A percentile compares a stretch with the other conserved stretches of the same genome.
These are phyloP conservation scores for Serripes groenlandicus DNA, from an alignment of 2,888 invertebrate genomes.

Conservation along the genomic window DNA sequence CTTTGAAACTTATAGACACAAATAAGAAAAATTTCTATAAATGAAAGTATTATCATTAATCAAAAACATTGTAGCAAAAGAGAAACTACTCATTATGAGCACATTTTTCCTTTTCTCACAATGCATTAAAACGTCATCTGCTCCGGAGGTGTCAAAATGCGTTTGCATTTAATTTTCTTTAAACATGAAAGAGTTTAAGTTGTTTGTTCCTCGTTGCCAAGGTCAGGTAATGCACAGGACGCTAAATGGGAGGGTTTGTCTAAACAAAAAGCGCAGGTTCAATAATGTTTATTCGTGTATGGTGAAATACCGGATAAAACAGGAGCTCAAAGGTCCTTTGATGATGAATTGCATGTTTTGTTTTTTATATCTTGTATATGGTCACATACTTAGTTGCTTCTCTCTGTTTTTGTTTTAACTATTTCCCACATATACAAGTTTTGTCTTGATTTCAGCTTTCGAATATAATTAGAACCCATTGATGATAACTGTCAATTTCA, in stretches of 20 bases:
- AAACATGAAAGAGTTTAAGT: background rate
- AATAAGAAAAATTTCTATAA: no score
- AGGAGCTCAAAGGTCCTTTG: slow-evolving; percentile 10
- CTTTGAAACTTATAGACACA: no score
- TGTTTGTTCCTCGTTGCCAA: background rate
- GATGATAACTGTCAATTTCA: no score
- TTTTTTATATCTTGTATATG: no score
- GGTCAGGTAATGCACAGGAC: background rate
- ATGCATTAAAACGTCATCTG: background rate
- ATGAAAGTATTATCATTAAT: no score
- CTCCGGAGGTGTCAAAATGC: background rate
- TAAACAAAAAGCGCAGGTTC: background rate
- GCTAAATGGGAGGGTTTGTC: background rate
- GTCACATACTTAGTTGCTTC: no score
- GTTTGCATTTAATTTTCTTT: background rate
- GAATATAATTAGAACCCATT: no score
- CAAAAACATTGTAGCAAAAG: no score
- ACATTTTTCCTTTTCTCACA: background rate
- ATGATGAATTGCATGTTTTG: slow-evolving; percentile 11
- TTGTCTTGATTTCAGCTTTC: no score
- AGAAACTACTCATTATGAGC: no score
- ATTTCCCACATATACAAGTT: no score
- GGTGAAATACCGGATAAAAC: slow-evolving; percentile 2
- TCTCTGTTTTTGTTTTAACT: no score
- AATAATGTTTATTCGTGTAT: background rate